Evolutionary conservation across 2,888 invertebrate species (phyloP), one percentile per base, ranked within the genome.

Genomic region (Phyllotreta cruciferae): DNA sequence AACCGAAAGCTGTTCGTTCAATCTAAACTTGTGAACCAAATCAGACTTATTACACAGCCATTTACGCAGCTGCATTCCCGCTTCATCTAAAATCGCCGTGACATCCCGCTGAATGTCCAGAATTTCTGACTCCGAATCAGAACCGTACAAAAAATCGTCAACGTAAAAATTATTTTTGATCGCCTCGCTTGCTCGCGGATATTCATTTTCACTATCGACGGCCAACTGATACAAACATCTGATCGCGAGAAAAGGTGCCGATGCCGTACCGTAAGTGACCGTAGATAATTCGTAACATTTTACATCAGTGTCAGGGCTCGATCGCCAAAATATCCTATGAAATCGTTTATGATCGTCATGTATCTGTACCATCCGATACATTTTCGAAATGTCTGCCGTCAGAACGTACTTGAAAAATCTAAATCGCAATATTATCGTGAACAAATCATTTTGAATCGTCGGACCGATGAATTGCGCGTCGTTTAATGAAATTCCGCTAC

Each of bases 211-310:
- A 11, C 11, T 11, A 37, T 55, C 24, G 1, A 53, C 37, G 10
- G 44, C 62, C 24, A 56, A n/a, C 24, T 65, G 38, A 34, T 56
- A 8, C 10, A 68, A 36, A 37, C 47, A 49, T 7, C 61, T 44
- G 3, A 62, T 60, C 0, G 68, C 60, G 35, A 69, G n/a, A 56
- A 61, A 69, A 6, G 60, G 57, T 1, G 65, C 65, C 35, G 62
- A 42, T 4, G 60, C 44, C 8, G 64, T 63, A 8, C 69, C 66
- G 47, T 66, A 67, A n/a, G 66, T 67, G 4, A 69, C 56, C 1
- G 63, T 66, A 34, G 63, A 60, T 24, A 61, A 11, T 4, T 10
- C 10, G 37, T 38, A 62, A 60, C 56, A 56, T n/a, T 13, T 34
- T 7, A 66, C n/a, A 35, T 58, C 56, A 0, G n/a, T 9, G 0